Base-by-base conservation (phyloP, 2,797 vertebrate genomes). In the Alectoris magna region DNA sequence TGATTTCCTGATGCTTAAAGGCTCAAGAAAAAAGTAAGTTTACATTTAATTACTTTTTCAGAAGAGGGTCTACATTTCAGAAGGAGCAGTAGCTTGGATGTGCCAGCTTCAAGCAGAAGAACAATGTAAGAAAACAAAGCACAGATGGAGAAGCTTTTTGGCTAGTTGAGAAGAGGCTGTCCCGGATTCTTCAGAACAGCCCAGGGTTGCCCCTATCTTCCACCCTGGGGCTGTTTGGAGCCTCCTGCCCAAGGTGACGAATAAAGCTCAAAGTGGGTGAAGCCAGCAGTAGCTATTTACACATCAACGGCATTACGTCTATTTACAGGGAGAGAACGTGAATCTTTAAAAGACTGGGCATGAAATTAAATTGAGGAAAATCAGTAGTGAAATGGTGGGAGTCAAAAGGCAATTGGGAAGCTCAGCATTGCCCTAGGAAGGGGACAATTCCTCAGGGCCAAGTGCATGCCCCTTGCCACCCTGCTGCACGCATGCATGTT, bases 331-430 rank as follows among this genome's bases (percentile, higher is more conserved):
- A 66, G n/a, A 85, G 67, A 89, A 72, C 14, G 55, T 0, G 5
- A 49, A 75, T 43, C 39, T 36, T 84, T 82, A 12, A 49, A 59
- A 85, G 38, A 79, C 41, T 14, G 0, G 0, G 4, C 6, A 23
- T 5, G 9, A 76, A 71, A 63, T 59, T 83, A 75, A 79, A 9
- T 2, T 0, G 66, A 59, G 89, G 62, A 72, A 66, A 80, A 89
- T 16, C 43, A 70, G 56, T 4, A 27, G 43, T 62, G 62, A 62
- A 75, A 70, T 75, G 63, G 44, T 23, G 66, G 16, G n/a, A 46
- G 44, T 7, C 64, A 44, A 1, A 1, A 51, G 1, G 1, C 1
- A 5, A 19, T 18, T 48, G 38, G 11, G 63, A 58, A 1, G 2
- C 9, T 68, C 39, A n/a, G 60, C 14, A 3, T 14, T 18, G 27